phyloP scores from a whole-genome alignment of 2,113 vertebrate genomes.

The Bos javanicus region DNA sequence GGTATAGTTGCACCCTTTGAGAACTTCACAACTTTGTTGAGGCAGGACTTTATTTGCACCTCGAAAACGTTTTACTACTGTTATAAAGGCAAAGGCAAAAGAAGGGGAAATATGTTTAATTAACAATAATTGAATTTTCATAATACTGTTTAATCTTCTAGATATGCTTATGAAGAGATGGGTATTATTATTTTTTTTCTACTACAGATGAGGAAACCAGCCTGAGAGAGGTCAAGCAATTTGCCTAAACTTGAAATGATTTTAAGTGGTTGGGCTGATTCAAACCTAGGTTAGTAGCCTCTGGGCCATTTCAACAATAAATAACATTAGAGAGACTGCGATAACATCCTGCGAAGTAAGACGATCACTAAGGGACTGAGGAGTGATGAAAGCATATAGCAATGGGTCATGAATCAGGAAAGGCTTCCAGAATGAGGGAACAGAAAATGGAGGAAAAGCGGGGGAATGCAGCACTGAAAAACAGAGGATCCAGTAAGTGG shows the following conservation, averaged over 20 bases:
- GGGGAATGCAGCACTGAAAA: background rate
- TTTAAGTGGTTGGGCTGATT: background rate
- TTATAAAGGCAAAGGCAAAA: background rate
- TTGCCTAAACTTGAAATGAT: background rate
- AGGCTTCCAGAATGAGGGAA: background rate
- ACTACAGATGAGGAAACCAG: background rate
- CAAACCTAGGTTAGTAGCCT: background rate
- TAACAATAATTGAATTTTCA: background rate
- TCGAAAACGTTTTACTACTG: background rate
- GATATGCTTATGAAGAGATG: background rate
- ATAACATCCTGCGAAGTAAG: background rate
- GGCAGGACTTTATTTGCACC: background rate
- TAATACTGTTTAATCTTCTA: background rate
- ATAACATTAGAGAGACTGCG: background rate
- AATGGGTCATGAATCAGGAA: background rate
- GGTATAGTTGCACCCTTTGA: background rate
- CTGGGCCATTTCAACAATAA: background rate
- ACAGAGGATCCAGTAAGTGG: background rate
- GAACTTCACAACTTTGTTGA: background rate
- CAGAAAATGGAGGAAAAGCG: background rate
- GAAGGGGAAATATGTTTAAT: background rate
- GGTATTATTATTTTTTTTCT: background rate
- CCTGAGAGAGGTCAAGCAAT: background rate
- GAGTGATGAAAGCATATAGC: background rate
- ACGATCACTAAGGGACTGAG: background rate